Evolutionary conservation across 2,113 vertebrate species (phyloP).

Genomic region (Aptenodytes patagonicus): DNA sequence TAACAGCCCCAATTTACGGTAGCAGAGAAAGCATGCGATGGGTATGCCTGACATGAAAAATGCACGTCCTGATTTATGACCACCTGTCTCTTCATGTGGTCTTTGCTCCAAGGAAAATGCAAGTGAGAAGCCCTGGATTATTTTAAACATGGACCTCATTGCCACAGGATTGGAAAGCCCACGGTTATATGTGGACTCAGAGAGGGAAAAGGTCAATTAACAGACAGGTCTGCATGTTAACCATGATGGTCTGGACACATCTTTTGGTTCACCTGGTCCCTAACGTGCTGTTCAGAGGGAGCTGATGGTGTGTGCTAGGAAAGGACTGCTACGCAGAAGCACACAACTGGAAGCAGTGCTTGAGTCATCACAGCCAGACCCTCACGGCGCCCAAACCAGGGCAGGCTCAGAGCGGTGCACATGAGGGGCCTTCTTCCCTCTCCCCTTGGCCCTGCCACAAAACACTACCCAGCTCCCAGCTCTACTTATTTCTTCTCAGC

Average conservation of each 20-base stretch:
- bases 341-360: not conserved
- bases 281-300: not conserved
- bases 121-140: not conserved
- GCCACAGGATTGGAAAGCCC: not conserved
- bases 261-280: not conserved
- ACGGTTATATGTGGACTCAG: not conserved
- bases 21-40: not conserved
- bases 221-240: not conserved
- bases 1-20: accelerated
- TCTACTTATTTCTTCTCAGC: not conserved
- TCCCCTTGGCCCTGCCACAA: not conserved
- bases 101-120: not conserved
- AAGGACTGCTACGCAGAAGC: not conserved
- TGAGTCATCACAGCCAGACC: not conserved
- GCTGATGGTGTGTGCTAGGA: not conserved
- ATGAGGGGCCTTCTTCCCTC: not conserved
- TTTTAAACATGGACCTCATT: not conserved
- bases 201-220: not conserved
- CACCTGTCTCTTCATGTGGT: not conserved
- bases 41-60: not conserved
- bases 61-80: not conserved
- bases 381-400: not conserved
- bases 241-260: not conserved
- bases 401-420: not conserved
- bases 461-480: not conserved